Evolutionary conservation across 2,113 vertebrate species (phyloP), one percentile per base, ranked within the genome.

Genomic region (Zosterops japonicus): DNA sequence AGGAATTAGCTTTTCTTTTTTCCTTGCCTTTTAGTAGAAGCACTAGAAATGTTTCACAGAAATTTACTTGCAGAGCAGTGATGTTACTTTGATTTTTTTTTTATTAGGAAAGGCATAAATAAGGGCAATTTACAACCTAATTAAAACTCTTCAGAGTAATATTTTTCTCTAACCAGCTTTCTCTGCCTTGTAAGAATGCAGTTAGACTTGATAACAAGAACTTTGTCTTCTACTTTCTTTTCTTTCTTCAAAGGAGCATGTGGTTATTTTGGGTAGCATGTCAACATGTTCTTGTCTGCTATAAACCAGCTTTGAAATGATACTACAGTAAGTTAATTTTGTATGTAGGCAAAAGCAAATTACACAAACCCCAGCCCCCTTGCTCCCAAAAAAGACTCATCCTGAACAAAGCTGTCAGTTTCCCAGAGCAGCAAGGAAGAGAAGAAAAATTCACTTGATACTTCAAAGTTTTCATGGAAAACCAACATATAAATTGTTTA

Each of bases 81-180:
- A 31, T 29, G 8, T 6, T 44, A 33, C 23, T 83, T n/a, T 41
- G 4, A 11, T 71, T 28, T 0, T 41, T 0, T 50, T 78, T 28
- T 46, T 8, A 52, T 46, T 63, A 56, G 13, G 20, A 50, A 64
- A 76, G 52, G 8, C 22, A 70, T 36, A 35, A 91, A 76, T 36
- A 53, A 93, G n/a, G 17, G 53, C 28, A 50, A 39, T 14, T 59
- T 15, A 44, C 7, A 82, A 63, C 4, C n/a, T 55, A 81, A 42
- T 42, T 14, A 53, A 84, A 91, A 82, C 24, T 47, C 4, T 12
- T 46, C 21, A 55, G 16, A 39, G 12, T 12, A 46, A 5, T 35
- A 16, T 20, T 87, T 57, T 42, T 65, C 36, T 63, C 89, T 77
- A 20, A 41, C 7, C 39, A 68, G 29, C 28, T 44, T 59, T 27